phyloP scores from a whole-genome alignment of 2,113 vertebrate genomes.

The Anoura caudifer region DNA sequence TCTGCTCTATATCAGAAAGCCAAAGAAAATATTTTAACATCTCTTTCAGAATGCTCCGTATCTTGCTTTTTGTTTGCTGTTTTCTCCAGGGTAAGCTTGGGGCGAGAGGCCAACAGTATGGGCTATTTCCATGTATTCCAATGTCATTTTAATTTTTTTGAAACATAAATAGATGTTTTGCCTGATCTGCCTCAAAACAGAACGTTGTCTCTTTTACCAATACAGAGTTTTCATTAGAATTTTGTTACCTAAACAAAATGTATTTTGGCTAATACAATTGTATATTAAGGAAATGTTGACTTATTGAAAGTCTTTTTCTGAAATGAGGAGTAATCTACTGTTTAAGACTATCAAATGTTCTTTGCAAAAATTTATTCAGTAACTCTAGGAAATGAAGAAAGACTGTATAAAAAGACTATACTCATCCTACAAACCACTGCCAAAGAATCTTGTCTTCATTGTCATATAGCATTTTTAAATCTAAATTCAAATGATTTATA shows the following conservation, averaged over 20 bases:
- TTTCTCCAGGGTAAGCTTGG: not conserved
- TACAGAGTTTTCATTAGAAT: not conserved
- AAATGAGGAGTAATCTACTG: not conserved
- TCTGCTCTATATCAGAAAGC: not conserved
- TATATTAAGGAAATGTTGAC: not conserved
- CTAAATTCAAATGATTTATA: not conserved
- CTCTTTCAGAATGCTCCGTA: not conserved
- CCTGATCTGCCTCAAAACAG: not conserved
- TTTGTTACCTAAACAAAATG: not conserved
- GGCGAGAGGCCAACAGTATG: not conserved
- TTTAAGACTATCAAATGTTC: not conserved
- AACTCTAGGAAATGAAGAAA: not conserved
- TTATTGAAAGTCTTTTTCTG: not conserved
- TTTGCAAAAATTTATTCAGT: not conserved
- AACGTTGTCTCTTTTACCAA: not conserved
- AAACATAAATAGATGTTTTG: not conserved
- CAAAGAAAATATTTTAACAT: not conserved
- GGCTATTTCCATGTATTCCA: not conserved
- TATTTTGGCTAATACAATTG: not conserved
- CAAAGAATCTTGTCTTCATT: not conserved
- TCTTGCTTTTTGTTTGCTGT: not conserved
- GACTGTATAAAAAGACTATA: not conserved
- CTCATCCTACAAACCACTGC: not conserved
- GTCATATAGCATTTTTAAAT: not conserved
- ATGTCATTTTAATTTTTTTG: not conserved